A percentile compares a stretch with the other conserved stretches of the same genome.
Evolutionary conservation across 1,140 invertebrate species (phyloP).

Genomic region (Macrosteles quadrilineatus): DNA sequence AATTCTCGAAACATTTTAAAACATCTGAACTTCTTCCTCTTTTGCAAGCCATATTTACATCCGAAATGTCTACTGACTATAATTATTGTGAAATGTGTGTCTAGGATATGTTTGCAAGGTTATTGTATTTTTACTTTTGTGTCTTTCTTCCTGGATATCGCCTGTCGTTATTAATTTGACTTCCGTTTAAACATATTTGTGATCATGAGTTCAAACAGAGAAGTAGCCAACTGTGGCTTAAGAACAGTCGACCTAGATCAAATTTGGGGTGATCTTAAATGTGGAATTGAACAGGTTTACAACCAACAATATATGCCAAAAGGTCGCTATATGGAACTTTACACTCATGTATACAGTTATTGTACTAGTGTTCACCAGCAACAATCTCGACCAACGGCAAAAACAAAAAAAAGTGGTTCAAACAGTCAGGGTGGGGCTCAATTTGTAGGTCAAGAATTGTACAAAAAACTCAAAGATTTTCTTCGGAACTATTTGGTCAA

Average conservation of each 20-base stretch:
- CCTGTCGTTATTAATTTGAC: too few relatives aligned
- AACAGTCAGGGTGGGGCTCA: constrained; percentile 72
- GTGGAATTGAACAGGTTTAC: constrained; percentile 93
- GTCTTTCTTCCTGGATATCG: too few relatives aligned
- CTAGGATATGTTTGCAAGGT: too few relatives aligned
- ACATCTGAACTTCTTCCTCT: too few relatives aligned
- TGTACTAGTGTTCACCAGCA: constrained; percentile 92
- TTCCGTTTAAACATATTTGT: too few relatives aligned
- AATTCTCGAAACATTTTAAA: too few relatives aligned
- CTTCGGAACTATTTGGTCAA: constrained; percentile 82
- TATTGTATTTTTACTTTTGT: too few relatives aligned
- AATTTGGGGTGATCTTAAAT: constrained; percentile 93
- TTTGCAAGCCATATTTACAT: too few relatives aligned
- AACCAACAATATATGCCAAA: constrained; percentile 81
- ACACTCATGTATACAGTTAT: constrained; percentile 96
- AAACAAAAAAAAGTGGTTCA: constrained; percentile 47
- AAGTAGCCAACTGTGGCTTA: constrained; percentile 53
- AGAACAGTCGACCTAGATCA: constrained; percentile 87
- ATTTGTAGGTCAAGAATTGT: constrained; percentile 93
- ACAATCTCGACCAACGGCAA: constrained; percentile 51
- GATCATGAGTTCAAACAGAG: neutral
- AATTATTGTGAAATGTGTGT: too few relatives aligned
- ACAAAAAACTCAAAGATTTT: constrained; percentile 91
- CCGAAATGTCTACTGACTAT: too few relatives aligned
- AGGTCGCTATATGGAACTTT: constrained; percentile 86